Conservation (phyloP, 2,797 vertebrate genomes). For the Parambassis ranga region DNA sequence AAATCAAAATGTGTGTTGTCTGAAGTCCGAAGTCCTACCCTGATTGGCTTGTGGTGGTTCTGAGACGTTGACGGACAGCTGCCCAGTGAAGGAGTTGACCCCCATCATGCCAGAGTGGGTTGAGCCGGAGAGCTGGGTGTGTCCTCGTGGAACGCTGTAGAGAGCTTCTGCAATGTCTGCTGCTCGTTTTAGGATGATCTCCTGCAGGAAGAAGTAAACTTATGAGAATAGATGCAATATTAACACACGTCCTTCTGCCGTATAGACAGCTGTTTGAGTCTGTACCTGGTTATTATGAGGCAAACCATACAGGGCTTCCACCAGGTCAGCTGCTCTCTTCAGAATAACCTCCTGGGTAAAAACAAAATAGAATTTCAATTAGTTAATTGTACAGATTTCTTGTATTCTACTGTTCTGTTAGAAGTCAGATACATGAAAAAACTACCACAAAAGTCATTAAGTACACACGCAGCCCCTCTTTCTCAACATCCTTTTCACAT, state of each 20-base stretch:
- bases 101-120: slow-evolving; percentile 96
- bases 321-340: slow-evolving; percentile 96
- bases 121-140: slow-evolving; percentile 92
- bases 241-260: background rate
- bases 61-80: slow-evolving; percentile 95
- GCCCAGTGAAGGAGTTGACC: slow-evolving; percentile 96
- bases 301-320: slow-evolving; percentile 97
- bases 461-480: background rate
- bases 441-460: background rate
- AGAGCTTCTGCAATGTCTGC: slow-evolving; percentile 98
- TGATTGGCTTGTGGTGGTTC: slow-evolving; percentile 93
- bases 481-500: slow-evolving; percentile 34
- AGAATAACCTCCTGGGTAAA: slow-evolving; percentile 91
- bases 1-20: too few relatives aligned
- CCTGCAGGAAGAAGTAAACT: slow-evolving; percentile 70
- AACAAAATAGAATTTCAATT: background rate
- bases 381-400: background rate
- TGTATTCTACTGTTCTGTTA: background rate
- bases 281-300: slow-evolving; percentile 95
- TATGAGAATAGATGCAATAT: slow-evolving; percentile 35
- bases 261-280: background rate
- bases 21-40: slow-evolving; percentile 81
- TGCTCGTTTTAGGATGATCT: slow-evolving; percentile 96
- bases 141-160: slow-evolving; percentile 95
- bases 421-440: background rate